Conservation (phyloP, 2,113 vertebrate genomes). For the Eptesicus fuscus region DNA sequence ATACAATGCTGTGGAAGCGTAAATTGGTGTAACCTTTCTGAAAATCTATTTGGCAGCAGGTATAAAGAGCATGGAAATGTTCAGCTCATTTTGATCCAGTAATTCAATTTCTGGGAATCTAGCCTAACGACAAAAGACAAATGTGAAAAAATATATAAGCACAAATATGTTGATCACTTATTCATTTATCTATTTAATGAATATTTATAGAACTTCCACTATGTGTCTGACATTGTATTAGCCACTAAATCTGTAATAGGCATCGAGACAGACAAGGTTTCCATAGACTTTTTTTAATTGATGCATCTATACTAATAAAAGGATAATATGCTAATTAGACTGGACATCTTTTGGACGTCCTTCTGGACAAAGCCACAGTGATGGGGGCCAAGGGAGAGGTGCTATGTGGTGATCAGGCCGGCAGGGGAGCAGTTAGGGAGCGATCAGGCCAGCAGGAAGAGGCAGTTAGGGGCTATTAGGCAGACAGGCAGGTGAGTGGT, state of each 20-base stretch:
- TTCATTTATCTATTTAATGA: background rate
- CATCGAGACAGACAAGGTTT: background rate
- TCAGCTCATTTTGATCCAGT: conserved; percentile 29
- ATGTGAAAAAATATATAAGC: conserved; percentile 15
- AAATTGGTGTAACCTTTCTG: conserved; percentile 57
- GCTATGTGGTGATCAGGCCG: no score
- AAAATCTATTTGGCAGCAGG: conserved; percentile 37
- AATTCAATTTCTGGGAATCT: conserved; percentile 31
- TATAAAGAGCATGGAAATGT: conserved; percentile 45
- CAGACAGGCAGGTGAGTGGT: no score
- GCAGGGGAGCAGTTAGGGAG: no score
- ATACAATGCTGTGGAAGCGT: background rate
- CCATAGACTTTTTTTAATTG: background rate
- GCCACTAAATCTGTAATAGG: background rate
- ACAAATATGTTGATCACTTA: conserved; percentile 14
- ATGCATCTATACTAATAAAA: background rate
- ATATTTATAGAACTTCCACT: background rate
- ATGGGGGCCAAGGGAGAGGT: no score
- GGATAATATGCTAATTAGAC: no score
- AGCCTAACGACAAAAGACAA: conserved; percentile 22
- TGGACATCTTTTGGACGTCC: no score
- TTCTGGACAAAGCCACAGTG: no score
- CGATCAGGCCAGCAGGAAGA: no score
- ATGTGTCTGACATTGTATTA: background rate
- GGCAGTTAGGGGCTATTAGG: no score